Evolutionary conservation across 2,888 invertebrate genomes (phyloP).

Genomic region (Micropterix aruncella): DNA sequence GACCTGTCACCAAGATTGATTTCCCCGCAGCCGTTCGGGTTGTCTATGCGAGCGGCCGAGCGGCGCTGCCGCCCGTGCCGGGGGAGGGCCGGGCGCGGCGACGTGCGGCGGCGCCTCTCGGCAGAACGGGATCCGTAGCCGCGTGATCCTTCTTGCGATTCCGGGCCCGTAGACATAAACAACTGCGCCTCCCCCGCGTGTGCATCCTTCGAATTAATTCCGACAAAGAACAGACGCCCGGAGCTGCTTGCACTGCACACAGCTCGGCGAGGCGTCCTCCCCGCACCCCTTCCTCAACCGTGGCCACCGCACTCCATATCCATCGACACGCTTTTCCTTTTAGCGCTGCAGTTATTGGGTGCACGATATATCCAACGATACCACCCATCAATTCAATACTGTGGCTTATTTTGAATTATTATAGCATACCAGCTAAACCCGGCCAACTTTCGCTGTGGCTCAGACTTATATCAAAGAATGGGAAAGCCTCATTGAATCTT

Average conservation of each 20-base stretch:
- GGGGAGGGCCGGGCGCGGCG: background rate
- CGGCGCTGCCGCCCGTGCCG: too few species aligned
- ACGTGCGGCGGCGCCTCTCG: background rate
- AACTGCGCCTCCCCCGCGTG: background rate
- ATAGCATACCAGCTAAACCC: too few species aligned
- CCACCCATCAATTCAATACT: too few species aligned
- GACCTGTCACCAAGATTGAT: constrained; percentile 13
- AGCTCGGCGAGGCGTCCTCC: background rate
- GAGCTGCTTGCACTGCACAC: background rate
- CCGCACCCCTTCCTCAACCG: background rate
- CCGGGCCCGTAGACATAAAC: background rate
- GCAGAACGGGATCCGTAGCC: background rate
- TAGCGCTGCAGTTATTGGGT: too few species aligned
- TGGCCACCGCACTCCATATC: background rate
- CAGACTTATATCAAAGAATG: too few species aligned
- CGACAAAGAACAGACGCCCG: background rate
- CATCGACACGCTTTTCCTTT: too few species aligned
- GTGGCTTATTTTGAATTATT: too few species aligned
- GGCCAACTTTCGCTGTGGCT: too few species aligned
- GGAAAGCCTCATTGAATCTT: too few species aligned
- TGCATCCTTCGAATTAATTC: background rate
- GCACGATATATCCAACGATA: too few species aligned
- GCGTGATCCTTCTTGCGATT: background rate
- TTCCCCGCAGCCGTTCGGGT: constrained; percentile 4
- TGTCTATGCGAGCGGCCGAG: too few species aligned